A percentile compares a stretch with the other conserved stretches of the same genome.
Conservation (phyloP, 30 jellyfish, hydroid and myxozoan species). For the Nemopilema nomurai region DNA sequence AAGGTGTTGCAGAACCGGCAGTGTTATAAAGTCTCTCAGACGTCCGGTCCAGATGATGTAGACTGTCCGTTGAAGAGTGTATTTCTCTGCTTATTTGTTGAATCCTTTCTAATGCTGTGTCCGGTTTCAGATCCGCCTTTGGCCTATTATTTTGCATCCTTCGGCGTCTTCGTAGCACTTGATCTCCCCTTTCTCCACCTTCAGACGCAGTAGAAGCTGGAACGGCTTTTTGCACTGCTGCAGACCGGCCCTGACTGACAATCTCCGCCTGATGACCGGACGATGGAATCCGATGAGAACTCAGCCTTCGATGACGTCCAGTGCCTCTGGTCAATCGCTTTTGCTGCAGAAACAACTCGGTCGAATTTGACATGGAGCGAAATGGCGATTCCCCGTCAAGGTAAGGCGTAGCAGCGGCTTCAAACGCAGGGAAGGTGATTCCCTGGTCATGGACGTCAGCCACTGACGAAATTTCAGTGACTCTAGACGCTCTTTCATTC, state of each 20-base stretch:
- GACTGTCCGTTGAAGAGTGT: not conserved
- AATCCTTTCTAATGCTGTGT: not conserved
- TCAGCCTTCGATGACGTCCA: too few relatives aligned
- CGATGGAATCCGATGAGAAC: too few relatives aligned
- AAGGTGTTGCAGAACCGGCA: not conserved
- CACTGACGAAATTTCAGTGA: not conserved
- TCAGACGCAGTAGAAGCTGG: not conserved
- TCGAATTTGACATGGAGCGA: too few relatives aligned
- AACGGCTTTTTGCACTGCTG: too few relatives aligned
- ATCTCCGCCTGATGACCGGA: too few relatives aligned
- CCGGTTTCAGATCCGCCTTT: not conserved
- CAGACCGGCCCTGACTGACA: too few relatives aligned
- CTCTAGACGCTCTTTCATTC: not conserved
- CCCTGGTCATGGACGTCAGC: too few relatives aligned
- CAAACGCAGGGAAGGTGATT: too few relatives aligned
- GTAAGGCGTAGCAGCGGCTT: too few relatives aligned
- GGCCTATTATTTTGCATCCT: not conserved
- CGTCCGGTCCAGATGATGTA: not conserved
- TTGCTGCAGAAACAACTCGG: too few relatives aligned
- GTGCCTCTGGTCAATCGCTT: too few relatives aligned
- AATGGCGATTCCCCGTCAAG: too few relatives aligned
- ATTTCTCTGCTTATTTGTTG: not conserved
- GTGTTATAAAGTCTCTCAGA: not conserved
- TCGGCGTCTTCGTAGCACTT: not conserved
- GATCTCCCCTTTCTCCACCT: not conserved